These are phyloP conservation scores for Manis pentadactyla DNA, from an alignment of 2,797 vertebrate species.

Conservation along the genomic window DNA sequence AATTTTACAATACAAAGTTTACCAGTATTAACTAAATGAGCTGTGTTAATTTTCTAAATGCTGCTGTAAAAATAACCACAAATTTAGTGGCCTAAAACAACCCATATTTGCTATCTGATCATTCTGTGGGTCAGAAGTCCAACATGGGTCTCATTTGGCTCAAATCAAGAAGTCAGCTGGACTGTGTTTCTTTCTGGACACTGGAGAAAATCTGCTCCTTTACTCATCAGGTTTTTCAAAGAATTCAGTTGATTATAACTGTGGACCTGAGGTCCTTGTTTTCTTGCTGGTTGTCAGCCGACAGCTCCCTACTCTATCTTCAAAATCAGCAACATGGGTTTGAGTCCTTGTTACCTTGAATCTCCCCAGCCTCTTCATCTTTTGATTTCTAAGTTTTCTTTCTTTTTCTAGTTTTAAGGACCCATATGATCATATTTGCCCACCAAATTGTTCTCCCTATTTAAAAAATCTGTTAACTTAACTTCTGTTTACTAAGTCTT, in stretches of 20 bases:
- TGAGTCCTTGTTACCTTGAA: not conserved
- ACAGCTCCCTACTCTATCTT: not conserved
- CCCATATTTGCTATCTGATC: not conserved
- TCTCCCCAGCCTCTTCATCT: not conserved
- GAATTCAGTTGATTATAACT: not conserved
- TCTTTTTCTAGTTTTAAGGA: not conserved
- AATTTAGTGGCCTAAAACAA: not conserved
- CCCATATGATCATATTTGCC: not conserved
- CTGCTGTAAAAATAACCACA: not conserved
- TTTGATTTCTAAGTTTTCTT: not conserved
- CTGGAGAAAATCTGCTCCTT: not conserved
- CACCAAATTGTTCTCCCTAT: not conserved
- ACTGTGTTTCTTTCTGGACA: not conserved
- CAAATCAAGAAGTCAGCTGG: not conserved
- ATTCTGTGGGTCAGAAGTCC: not conserved
- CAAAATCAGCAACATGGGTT: not conserved
- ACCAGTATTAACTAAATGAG: not conserved
- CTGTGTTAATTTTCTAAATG: not conserved
- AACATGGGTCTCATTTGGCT: not conserved
- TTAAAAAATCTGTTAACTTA: not conserved
- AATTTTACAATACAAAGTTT: not conserved
- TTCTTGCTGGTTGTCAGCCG: not conserved
- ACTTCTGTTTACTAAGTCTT: not conserved
- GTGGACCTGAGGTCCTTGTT: not conserved
- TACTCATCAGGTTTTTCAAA: not conserved